Evolutionary conservation across 1,140 invertebrate genomes (phyloP).

Genomic region (Centruroides vittatus): DNA sequence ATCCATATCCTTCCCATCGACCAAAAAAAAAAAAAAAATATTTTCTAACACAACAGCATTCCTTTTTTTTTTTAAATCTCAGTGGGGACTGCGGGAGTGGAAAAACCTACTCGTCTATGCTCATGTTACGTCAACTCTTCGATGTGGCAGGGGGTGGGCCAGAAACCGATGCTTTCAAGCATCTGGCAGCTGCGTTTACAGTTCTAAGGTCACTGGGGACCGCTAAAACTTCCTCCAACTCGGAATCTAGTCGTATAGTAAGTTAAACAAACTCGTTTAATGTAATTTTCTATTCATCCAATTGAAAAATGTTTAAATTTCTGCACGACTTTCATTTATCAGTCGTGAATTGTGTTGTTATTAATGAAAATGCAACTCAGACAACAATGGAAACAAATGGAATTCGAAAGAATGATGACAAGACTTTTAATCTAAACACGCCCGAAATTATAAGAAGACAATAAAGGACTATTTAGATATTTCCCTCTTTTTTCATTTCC

Average conservation of each 20-base stretch:
- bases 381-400: too few relatives aligned
- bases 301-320: too few relatives aligned
- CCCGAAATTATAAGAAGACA: too few relatives aligned
- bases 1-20: too few relatives aligned
- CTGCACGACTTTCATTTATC: too few relatives aligned
- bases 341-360: too few relatives aligned
- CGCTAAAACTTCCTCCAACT: slow-evolving; percentile 73
- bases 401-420: too few relatives aligned
- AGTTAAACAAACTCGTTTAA: slow-evolving; percentile 24
- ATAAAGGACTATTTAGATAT: too few relatives aligned
- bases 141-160: slow-evolving; percentile 79
- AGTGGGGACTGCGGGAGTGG: slow-evolving; percentile 77
- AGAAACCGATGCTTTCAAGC: slow-evolving; percentile 87
- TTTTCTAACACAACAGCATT: too few relatives aligned
- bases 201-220: slow-evolving; percentile 75
- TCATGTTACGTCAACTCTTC: slow-evolving; percentile 71
- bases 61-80: slow-evolving; percentile 6
- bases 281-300: background rate
- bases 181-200: slow-evolving; percentile 80
- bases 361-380: background rate
- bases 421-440: too few relatives aligned
- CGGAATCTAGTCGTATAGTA: slow-evolving; percentile 83
- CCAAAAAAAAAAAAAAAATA: too few relatives aligned
- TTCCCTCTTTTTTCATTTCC: too few relatives aligned
- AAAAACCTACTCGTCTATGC: slow-evolving; percentile 83